Conservation (phyloP, 2,888 invertebrate genomes). For the Abrostola tripartita region DNA sequence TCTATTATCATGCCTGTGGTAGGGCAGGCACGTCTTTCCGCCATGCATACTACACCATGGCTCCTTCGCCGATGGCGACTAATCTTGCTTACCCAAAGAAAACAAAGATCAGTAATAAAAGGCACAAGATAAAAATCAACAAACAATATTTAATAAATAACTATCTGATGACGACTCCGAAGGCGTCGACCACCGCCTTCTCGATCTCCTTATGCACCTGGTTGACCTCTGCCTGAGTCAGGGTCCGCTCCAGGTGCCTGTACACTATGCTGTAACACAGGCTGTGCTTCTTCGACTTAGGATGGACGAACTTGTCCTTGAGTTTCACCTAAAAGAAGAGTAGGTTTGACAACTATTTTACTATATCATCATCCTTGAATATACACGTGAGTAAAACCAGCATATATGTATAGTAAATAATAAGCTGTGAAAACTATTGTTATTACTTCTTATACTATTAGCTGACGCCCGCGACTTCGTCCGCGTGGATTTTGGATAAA, state of each 20-base stretch:
- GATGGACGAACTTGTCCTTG: conserved; percentile 95
- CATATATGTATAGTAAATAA: no score
- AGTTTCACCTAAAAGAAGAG: conserved; percentile 90
- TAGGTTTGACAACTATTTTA: conserved; percentile 1
- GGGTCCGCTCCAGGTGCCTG: conserved; percentile 96
- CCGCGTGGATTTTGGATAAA: no score
- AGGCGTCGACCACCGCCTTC: conserved; percentile 79
- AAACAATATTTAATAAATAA: conserved; percentile 25
- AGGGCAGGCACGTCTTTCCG: no score
- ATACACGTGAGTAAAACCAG: no score
- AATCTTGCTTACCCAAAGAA: no score
- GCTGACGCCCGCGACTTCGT: no score
- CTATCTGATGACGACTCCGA: conserved; percentile 79
- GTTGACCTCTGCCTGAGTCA: conserved; percentile 96
- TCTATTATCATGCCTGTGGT: no score
- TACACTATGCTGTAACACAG: conserved; percentile 98
- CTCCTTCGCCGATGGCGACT: no score
- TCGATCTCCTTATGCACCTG: conserved; percentile 93
- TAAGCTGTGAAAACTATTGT: no score
- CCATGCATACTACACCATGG: no score
- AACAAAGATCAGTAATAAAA: no score
- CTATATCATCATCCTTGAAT: not conserved
- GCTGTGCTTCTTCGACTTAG: conserved; percentile 94
- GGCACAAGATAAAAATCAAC: conserved; percentile 31
- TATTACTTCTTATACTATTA: no score